Conservation (phyloP, 1,140 invertebrate species). For the Brachionus paranguensis region DNA sequence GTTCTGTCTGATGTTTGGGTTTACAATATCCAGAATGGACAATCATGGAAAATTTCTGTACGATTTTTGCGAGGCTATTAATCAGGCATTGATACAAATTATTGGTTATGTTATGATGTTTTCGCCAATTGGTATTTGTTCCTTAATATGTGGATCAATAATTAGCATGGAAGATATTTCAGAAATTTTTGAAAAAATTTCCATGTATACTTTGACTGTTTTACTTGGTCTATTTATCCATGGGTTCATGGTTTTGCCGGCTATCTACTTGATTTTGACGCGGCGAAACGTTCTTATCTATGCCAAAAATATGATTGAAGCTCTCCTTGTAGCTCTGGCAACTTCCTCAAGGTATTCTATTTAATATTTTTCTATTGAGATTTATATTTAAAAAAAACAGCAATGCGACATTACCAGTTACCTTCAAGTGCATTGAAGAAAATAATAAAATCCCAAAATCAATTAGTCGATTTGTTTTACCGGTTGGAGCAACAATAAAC, state of each 20-base stretch:
- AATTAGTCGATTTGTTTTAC: conserved; percentile 87
- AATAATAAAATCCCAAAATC: conserved; percentile 78
- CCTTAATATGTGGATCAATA: conserved; percentile 80
- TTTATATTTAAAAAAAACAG: conserved; percentile 57
- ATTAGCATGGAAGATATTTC: conserved; percentile 76
- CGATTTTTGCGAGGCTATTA: conserved; percentile 43
- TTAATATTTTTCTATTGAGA: neutral
- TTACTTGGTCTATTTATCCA: conserved; percentile 79
- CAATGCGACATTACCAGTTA: conserved; percentile 85
- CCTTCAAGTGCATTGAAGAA: conserved; percentile 85
- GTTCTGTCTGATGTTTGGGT: conserved; percentile 44
- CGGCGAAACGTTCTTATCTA: conserved; percentile 61
- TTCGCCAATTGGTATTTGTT: conserved; percentile 82
- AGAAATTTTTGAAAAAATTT: conserved; percentile 73
- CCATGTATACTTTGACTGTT: conserved; percentile 84
- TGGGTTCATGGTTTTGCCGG: conserved; percentile 76
- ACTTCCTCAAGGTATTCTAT: conserved; percentile 50
- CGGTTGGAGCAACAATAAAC: conserved; percentile 69
- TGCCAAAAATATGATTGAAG: conserved; percentile 61
- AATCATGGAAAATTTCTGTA: conserved; percentile 43
- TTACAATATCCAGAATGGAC: conserved; percentile 43
- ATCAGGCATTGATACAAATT: conserved; percentile 43
- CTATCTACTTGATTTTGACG: conserved; percentile 60
- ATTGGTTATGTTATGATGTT: conserved; percentile 53
- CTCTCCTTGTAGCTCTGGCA: conserved; percentile 61